These are phyloP conservation scores for Hydriomena furcata DNA, from an alignment of 2,888 invertebrate genomes.

Conservation along the genomic window DNA sequence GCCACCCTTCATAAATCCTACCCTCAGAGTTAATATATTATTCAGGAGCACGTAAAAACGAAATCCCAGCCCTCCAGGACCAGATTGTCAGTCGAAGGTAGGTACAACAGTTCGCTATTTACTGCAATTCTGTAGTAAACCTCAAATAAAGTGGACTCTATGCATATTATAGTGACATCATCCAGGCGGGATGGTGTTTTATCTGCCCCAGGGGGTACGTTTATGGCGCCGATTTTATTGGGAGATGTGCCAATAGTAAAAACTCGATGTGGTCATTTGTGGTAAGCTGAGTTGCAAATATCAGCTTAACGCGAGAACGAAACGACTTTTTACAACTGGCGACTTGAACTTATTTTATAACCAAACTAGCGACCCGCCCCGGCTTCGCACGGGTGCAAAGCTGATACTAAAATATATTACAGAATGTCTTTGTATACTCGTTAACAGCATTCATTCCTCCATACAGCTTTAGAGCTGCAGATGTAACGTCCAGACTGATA, in stretches of 20 bases:
- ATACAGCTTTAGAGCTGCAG: no score
- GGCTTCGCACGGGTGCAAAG: no score
- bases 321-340: not conserved
- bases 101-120: slow-evolving; percentile 27
- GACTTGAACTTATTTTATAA: no score
- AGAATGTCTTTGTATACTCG: no score
- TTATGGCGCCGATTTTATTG: slow-evolving; percentile 69
- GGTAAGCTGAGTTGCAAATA: slow-evolving; percentile 32
- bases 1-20: slow-evolving; percentile 79
- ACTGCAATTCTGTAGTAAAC: slow-evolving; percentile 55
- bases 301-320: slow-evolving; percentile 12
- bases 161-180: slow-evolving; percentile 82
- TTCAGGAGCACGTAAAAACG: slow-evolving; percentile 75
- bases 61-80: slow-evolving; percentile 55
- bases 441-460: no score
- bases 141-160: slow-evolving; percentile 78
- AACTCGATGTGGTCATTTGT: slow-evolving; percentile 57
- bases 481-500: no score
- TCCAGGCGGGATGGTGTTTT: slow-evolving; percentile 68
- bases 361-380: no score
- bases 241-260: slow-evolving; percentile 72
- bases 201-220: slow-evolving; percentile 65
- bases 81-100: slow-evolving; percentile 54
- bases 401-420: no score
- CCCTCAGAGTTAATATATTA: slow-evolving; percentile 73